phyloP scores from a whole-genome alignment of 2,797 vertebrate genomes.

The Myotis findleyi region DNA sequence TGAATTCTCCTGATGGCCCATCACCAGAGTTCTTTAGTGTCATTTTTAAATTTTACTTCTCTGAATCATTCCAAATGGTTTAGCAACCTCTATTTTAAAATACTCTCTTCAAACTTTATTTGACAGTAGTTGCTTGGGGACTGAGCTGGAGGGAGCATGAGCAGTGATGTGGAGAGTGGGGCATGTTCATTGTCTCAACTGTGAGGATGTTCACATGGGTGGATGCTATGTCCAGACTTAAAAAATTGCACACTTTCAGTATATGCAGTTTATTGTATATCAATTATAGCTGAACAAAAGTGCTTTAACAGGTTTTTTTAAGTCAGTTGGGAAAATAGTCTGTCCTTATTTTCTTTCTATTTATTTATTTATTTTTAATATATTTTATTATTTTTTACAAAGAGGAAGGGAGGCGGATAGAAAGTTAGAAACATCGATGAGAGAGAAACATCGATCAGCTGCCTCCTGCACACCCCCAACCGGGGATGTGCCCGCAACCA shows the following conservation, averaged over 20 bases:
- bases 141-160: background rate
- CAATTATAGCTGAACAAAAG: background rate
- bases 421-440: too few species aligned
- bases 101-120: background rate
- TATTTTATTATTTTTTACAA: too few species aligned
- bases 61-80: slow-evolving; percentile 11
- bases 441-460: too few species aligned
- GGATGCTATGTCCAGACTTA: background rate
- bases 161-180: background rate
- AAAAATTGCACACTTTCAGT: background rate
- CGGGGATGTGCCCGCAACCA: too few species aligned
- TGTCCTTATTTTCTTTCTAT: background rate
- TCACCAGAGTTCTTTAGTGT: slow-evolving; percentile 41
- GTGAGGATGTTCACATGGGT: background rate
- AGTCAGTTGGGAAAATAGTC: background rate
- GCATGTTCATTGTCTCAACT: background rate
- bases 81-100: slow-evolving; percentile 4
- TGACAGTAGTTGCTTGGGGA: background rate
- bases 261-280: background rate
- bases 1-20: background rate
- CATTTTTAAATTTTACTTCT: slow-evolving; percentile 38
- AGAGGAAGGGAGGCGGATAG: too few species aligned
- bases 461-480: too few species aligned
- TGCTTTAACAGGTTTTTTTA: background rate
- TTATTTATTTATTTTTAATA: background rate